These are phyloP conservation scores for Mesoclemmys tuberculata DNA, from an alignment of 2,113 vertebrate species.

Conservation along the genomic window DNA sequence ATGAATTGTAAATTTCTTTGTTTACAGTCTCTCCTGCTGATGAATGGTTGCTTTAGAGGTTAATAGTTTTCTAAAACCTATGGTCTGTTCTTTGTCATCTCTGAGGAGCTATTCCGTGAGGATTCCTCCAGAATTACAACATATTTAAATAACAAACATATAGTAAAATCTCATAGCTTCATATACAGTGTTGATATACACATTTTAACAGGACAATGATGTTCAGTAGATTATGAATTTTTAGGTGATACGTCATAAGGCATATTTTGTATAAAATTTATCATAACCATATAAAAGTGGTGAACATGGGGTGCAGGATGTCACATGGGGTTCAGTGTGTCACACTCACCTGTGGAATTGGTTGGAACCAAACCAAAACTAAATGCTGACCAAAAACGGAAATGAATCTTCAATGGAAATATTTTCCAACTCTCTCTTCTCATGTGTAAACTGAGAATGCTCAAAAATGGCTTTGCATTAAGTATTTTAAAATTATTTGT, in stretches of 20 bases:
- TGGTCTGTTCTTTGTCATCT: neutral
- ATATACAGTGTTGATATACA: neutral
- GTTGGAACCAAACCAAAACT: neutral
- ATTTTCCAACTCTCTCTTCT: neutral
- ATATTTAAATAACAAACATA: neutral
- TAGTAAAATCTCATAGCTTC: neutral
- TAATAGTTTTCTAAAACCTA: neutral
- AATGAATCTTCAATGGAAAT: neutral
- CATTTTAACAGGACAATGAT: neutral
- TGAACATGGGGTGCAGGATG: neutral
- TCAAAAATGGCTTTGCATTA: neutral
- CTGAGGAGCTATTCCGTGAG: neutral
- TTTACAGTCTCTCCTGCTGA: neutral
- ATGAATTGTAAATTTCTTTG: neutral
- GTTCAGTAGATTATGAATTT: neutral
- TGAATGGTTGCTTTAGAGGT: neutral
- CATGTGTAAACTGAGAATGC: too few relatives aligned
- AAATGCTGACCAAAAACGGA: neutral
- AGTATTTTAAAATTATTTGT: neutral
- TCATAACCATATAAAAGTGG: neutral
- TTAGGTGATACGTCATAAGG: neutral
- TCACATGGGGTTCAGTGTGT: neutral
- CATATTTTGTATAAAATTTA: neutral
- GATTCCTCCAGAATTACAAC: neutral
- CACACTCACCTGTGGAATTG: neutral